Evolutionary conservation across 2,113 vertebrate genomes (phyloP).

Genomic region (Uria aalge): DNA sequence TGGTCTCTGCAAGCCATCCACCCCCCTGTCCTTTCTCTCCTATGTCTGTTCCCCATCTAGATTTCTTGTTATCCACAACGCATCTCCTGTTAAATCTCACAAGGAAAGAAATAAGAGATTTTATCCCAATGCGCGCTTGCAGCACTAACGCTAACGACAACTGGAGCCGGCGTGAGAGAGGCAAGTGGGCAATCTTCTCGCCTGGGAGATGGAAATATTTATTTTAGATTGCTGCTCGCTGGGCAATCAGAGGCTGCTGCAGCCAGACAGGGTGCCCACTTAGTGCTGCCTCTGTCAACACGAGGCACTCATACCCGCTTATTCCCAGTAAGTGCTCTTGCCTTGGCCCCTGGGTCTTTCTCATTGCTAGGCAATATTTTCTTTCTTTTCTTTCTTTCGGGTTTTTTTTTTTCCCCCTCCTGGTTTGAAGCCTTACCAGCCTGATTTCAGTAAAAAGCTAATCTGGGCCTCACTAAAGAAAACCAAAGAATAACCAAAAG

Average conservation of each 20-base stretch:
- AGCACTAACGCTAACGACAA: accelerated
- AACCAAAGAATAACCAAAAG: not conserved
- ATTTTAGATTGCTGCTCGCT: not conserved
- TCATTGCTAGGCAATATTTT: not conserved
- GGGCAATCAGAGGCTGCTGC: not conserved
- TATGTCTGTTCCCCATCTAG: accelerated
- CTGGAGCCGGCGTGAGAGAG: accelerated
- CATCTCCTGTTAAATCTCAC: not conserved
- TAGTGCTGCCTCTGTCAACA: conserved; percentile 16
- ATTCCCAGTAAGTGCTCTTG: not conserved
- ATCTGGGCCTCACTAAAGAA: not conserved
- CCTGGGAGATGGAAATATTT: not conserved
- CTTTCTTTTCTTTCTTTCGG: not conserved
- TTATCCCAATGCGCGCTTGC: accelerated
- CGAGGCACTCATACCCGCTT: not conserved
- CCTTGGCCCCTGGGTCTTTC: not conserved
- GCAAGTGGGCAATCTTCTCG: not conserved
- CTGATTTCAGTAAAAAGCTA: not conserved
- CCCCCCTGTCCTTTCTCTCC: not conserved
- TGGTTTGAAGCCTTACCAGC: not conserved
- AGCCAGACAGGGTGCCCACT: not conserved
- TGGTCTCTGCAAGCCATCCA: accelerated
- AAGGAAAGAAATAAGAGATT: accelerated
- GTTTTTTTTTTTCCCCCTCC: accelerated
- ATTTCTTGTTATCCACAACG: no score